phyloP scores from a whole-genome alignment of 1,140 invertebrate genomes.

The Zaprionus vittiger region DNA sequence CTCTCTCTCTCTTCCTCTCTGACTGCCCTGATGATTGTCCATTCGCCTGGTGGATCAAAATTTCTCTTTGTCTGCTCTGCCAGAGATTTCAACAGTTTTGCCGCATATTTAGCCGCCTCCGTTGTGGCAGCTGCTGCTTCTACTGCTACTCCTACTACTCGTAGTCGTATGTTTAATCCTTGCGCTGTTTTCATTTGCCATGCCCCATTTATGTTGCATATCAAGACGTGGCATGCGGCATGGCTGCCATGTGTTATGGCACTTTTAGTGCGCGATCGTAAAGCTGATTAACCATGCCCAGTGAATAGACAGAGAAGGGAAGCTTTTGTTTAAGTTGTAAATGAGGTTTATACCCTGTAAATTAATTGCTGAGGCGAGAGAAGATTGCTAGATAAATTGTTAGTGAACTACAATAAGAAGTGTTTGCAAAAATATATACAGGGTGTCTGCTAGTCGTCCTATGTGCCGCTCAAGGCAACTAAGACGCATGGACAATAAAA shows the following conservation, averaged over 20 bases:
- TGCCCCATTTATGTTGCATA: conserved; percentile 65
- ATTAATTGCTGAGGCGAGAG: neutral
- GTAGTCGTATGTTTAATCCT: conserved; percentile 57
- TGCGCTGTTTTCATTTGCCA: conserved; percentile 68
- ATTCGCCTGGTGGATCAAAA: conserved; percentile 62
- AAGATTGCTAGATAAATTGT: neutral
- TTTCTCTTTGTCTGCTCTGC: conserved; percentile 72
- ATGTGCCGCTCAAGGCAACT: neutral
- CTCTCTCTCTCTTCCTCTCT: neutral
- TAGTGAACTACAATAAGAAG: neutral
- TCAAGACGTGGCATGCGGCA: conserved; percentile 42
- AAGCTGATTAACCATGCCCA: conserved; percentile 68
- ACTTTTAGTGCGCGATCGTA: conserved; percentile 46
- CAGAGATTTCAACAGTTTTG: conserved; percentile 53
- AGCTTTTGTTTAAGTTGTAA: neutral
- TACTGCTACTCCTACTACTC: neutral
- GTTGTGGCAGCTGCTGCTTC: conserved; percentile 38
- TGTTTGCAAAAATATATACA: neutral
- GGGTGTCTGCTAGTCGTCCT: neutral
- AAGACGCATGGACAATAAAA: conserved; percentile 12
- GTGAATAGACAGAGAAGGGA: neutral
- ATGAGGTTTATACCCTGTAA: neutral
- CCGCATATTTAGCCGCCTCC: conserved; percentile 39
- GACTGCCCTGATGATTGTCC: conserved; percentile 31
- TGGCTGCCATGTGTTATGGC: conserved; percentile 51